Evolutionary conservation across 2,888 invertebrate genomes (phyloP).

Genomic region (Minunthozetes semirufus): DNA sequence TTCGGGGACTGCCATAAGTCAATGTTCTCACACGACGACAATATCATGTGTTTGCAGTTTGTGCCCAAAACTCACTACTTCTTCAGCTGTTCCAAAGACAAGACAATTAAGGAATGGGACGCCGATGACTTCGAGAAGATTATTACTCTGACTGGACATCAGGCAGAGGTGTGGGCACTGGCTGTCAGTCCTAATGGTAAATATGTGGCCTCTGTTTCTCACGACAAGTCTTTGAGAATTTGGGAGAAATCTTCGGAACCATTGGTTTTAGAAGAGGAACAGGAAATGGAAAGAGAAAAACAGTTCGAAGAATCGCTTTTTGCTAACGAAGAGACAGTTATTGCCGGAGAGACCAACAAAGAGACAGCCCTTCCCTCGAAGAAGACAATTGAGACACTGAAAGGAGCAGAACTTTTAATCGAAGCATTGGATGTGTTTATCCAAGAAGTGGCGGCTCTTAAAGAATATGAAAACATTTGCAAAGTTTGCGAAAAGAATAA

Average conservation of each 20-base stretch:
- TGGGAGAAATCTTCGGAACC: slow-evolving; percentile 80
- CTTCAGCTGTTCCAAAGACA: slow-evolving; percentile 88
- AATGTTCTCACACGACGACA: slow-evolving; percentile 89
- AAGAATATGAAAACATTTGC: slow-evolving; percentile 41
- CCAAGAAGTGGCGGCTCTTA: slow-evolving; percentile 53
- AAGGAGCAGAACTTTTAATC: slow-evolving; percentile 81
- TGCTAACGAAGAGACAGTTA: slow-evolving; percentile 40
- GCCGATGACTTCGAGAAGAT: slow-evolving; percentile 84
- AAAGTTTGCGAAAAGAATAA: slow-evolving; percentile 35
- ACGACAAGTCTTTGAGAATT: slow-evolving; percentile 76
- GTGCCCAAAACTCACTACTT: slow-evolving; percentile 85
- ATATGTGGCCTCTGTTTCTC: slow-evolving; percentile 69
- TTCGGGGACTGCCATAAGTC: slow-evolving; percentile 96
- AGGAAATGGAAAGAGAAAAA: slow-evolving; percentile 69
- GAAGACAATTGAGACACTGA: slow-evolving; percentile 78
- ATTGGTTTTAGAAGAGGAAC: slow-evolving; percentile 82
- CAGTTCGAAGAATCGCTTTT: slow-evolving; percentile 53
- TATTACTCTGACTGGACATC: slow-evolving; percentile 78
- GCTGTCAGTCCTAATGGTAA: slow-evolving; percentile 73
- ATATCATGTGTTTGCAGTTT: slow-evolving; percentile 80
- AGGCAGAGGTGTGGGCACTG: slow-evolving; percentile 68
- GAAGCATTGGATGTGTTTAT: slow-evolving; percentile 75
- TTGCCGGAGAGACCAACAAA: slow-evolving; percentile 58
- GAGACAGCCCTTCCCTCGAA: slow-evolving; percentile 74
- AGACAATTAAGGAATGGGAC: slow-evolving; percentile 94